phyloP scores from a whole-genome alignment of 2,797 vertebrate genomes.

The Coendou prehensilis region DNA sequence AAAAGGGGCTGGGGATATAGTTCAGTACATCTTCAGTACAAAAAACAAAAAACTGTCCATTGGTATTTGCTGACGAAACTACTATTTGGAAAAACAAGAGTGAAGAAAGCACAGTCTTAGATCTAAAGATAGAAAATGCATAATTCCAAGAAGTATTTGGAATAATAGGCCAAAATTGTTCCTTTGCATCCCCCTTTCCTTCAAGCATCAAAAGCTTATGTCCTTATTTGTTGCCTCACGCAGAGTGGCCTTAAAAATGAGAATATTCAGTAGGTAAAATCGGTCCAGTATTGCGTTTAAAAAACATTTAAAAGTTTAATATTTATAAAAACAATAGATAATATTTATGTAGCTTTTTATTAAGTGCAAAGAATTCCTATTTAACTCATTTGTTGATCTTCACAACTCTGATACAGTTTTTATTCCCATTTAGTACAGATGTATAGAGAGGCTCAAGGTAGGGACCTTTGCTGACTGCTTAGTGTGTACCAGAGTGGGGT shows the following conservation, averaged over 20 bases:
- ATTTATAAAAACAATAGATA: background rate
- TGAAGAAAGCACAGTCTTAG: background rate
- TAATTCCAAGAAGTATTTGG: background rate
- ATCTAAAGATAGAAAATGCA: background rate
- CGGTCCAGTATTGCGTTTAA: background rate
- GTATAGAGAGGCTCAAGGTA: background rate
- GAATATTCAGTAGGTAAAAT: background rate
- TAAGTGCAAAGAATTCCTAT: background rate
- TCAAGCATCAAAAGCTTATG: background rate
- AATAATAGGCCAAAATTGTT: background rate
- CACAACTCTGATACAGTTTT: background rate
- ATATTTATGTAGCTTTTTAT: background rate
- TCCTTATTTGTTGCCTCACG: background rate
- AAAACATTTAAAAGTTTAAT: background rate
- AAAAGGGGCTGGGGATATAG: background rate
- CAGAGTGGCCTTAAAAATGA: conserved; percentile 27
- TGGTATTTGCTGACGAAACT: background rate
- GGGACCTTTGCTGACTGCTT: background rate
- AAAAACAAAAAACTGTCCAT: background rate
- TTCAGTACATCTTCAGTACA: background rate
- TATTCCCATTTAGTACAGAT: conserved; percentile 9
- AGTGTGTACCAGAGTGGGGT: background rate
- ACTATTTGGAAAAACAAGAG: conserved; percentile 6
- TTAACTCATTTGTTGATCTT: conserved; percentile 6
- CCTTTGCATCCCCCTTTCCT: background rate